Percentiles rank a stretch among this genome's conserved stretches.
Conservation (phyloP, 1,140 invertebrate species). For the Lordiphosa stackelbergi region DNA sequence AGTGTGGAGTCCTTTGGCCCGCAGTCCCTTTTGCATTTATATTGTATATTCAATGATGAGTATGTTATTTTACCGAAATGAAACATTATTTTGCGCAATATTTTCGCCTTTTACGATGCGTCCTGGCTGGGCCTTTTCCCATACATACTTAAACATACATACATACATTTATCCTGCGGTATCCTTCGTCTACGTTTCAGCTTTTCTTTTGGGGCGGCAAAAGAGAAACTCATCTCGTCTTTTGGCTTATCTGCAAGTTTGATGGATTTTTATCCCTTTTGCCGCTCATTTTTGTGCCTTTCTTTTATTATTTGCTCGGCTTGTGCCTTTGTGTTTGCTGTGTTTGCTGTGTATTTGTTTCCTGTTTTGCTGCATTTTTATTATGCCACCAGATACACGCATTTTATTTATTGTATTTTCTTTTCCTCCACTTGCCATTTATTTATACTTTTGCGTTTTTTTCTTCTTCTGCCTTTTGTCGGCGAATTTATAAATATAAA, state of each 20-base stretch:
- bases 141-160: background rate
- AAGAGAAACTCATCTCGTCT: slow-evolving; percentile 31
- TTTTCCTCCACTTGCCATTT: slow-evolving; percentile 27
- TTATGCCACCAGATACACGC: slow-evolving; percentile 59
- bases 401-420: slow-evolving; percentile 67
- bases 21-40: slow-evolving; percentile 47
- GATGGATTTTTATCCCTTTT: slow-evolving; percentile 72
- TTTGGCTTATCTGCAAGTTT: slow-evolving; percentile 73
- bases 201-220: slow-evolving; percentile 9
- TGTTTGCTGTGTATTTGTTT: slow-evolving; percentile 42
- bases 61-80: slow-evolving; percentile 67
- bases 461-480: slow-evolving; percentile 39
- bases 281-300: slow-evolving; percentile 27
- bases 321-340: slow-evolving; percentile 14
- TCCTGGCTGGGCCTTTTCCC: slow-evolving; percentile 15
- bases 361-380: slow-evolving; percentile 57
- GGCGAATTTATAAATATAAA: slow-evolving; percentile 76
- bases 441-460: slow-evolving; percentile 23
- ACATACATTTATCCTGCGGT: slow-evolving; percentile 3
- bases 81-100: slow-evolving; percentile 58
- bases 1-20: background rate
- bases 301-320: slow-evolving; percentile 31
- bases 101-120: slow-evolving; percentile 56
- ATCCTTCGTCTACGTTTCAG: slow-evolving; percentile 6
- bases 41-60: slow-evolving; percentile 65